Evolutionary conservation across 2,797 vertebrate species (phyloP), one percentile per base, ranked within the genome.

Genomic region (Notoglanidium macrostoma): DNA sequence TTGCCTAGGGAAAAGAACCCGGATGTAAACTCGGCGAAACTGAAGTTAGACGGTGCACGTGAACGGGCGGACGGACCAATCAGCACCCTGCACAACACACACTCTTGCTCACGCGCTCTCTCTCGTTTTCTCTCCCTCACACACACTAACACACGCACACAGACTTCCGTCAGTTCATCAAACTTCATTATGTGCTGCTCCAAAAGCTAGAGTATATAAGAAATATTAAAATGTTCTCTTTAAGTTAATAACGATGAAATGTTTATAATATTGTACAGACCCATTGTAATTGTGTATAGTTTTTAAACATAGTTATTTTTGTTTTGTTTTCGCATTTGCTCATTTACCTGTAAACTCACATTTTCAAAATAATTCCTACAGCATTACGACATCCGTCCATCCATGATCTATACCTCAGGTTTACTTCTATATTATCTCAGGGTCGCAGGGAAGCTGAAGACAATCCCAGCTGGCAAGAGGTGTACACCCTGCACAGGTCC

Each of bases 1-100:
- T 96, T 96, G 96, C 96, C 96, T 96, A 96, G 96, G 95, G 95
- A 96, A 96, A 96, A 96, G 95, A 93, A 85, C 96, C 96, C 96
- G 96, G 96, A 97, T 97, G 96, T 96, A 95, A 96, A 97, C 95
- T 96, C 94, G 94, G 96, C 95, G 95, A 96, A 97, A 97, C 96
- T 94, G 95, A 96, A 96, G 95, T 96, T 95, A 91, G 89, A 89
- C 88, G 51, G 87, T 89, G 87, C 81, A 90, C 87, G 88, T 90
- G 89, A 87, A 83, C 29, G 87, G 40, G 57, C 85, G 61, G 78
- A 85, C 5, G 61, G 86, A 83, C 76, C 68, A 88, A 85, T 80
- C 54, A 85, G 10, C 74, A 26, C 70, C 83, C n/a, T 61, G 82
- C 73, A 67, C 85, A 78, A 63, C 85, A 51, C 79, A 23, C 77